Evolutionary conservation across 2,888 invertebrate genomes (phyloP).

Genomic region (Blera fallax): DNA sequence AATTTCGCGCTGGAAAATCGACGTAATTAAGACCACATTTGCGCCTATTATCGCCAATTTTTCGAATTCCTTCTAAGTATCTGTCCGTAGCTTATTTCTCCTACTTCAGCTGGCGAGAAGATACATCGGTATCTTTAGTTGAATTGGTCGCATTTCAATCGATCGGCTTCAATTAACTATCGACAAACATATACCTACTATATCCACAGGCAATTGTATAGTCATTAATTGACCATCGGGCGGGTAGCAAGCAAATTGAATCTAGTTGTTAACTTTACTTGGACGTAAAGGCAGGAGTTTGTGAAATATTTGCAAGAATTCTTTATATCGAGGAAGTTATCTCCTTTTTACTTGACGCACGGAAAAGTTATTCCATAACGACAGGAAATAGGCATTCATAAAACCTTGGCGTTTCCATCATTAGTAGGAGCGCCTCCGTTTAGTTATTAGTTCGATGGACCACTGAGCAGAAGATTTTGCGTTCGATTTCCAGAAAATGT

Average conservation of each 20-base stretch:
- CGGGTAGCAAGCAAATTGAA: not conserved
- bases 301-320: no score
- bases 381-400: no score
- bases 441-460: no score
- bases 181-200: slow-evolving; percentile 36
- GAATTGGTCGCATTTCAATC: slow-evolving; percentile 73
- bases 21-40: slow-evolving; percentile 72
- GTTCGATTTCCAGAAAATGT: no score
- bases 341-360: no score
- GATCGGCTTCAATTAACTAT: slow-evolving; percentile 74
- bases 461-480: no score
- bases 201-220: slow-evolving; percentile 37
- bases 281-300: not conserved
- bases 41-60: slow-evolving; percentile 70
- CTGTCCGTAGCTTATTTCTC: slow-evolving; percentile 10
- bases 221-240: slow-evolving; percentile 35
- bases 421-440: no score
- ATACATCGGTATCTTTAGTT: slow-evolving; percentile 67
- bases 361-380: no score
- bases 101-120: slow-evolving; percentile 49
- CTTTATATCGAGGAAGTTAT: no score
- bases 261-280: slow-evolving; percentile 13
- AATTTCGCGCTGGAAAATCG: slow-evolving; percentile 69
- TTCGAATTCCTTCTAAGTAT: slow-evolving; percentile 57
- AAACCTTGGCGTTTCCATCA: no score